Evolutionary conservation across 2,888 invertebrate species (phyloP).

Genomic region (Lymantria dispar): DNA sequence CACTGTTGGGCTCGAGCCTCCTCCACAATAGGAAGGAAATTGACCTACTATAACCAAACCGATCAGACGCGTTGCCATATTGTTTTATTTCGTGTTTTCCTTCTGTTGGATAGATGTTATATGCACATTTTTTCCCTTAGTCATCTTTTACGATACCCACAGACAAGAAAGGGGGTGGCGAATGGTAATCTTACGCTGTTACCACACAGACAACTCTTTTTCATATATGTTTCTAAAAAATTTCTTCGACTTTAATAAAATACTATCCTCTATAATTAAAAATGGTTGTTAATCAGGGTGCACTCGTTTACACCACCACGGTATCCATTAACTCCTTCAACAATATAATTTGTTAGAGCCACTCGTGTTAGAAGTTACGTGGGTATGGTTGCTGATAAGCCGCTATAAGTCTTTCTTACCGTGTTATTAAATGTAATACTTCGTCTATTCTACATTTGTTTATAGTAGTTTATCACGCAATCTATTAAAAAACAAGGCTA

Average conservation of each 20-base stretch:
- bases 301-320: constrained; percentile 29
- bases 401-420: constrained; percentile 52
- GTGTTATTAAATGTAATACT: constrained; percentile 72
- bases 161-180: too few species aligned
- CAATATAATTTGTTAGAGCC: constrained; percentile 42
- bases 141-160: too few species aligned
- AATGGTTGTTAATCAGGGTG: constrained; percentile 33
- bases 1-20: too few species aligned
- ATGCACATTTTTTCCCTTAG: too few species aligned
- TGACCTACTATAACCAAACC: too few species aligned
- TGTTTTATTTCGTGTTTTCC: too few species aligned
- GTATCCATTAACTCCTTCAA: constrained; percentile 43
- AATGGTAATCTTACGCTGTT: too few species aligned
- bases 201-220: too few species aligned
- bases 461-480: constrained; percentile 66
- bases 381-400: constrained; percentile 48
- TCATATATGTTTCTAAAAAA: too few species aligned
- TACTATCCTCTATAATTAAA: constrained; percentile 18
- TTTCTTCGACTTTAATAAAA: background rate
- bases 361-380: constrained; percentile 37
- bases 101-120: too few species aligned
- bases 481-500: constrained; percentile 35
- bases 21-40: too few species aligned
- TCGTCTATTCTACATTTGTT: constrained; percentile 52
- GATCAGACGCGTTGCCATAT: too few species aligned